Base-by-base conservation (phyloP, 1,140 invertebrate genomes). In the Drosophila santomea region DNA sequence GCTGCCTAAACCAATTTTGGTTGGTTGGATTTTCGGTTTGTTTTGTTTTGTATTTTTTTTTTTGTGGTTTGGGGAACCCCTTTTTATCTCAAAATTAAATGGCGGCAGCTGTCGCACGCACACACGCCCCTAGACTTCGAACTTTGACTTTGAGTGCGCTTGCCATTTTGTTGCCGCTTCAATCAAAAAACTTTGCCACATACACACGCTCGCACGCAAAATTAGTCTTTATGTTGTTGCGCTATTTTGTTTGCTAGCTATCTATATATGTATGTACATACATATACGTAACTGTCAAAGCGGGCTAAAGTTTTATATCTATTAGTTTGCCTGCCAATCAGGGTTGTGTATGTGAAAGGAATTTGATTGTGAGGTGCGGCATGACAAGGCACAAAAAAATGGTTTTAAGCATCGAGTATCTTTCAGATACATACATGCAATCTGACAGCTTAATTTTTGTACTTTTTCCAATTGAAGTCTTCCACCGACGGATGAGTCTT, bases 1-100 rank as follows among this genome's bases (percentile, higher is more conserved):
- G 78, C 69, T 89, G 83, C 72, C 83, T 89, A 89, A 88, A 88
- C 83, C 84, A 88, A 88, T 88, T 88, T 89, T 43, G 72, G 47
- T 69, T 63, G 32, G 54, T 41, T 58, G 61, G 28, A 39, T 69
- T 64, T 36, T 38, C 25, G 60, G 38, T 47, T 45, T 23, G 38
- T 47, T 45, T 23, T 10, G 7, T 32, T 47, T 10, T 32, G 7
- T 32, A 20, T 51, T n/a, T 15, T 44, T 28, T 28, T 4, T 66
- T 39, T 38, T 54, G n/a, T 41, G 23, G 48, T 28, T 35, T 35
- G 35, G 32, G 15, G 39, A 63, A 51, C 82, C 74, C 77, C 80
- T 88, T 86, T 88, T 68, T 85, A 68, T 85, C 78, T 73, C 64
- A 75, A 82, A 86, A 83, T 83, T 78, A 89, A 89, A 89, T 88